Percentiles rank a stretch among this genome's conserved stretches.
These are phyloP conservation scores for Oxyruncus cristatus DNA, from an alignment of 2,113 vertebrate genomes.

Conservation along the genomic window DNA sequence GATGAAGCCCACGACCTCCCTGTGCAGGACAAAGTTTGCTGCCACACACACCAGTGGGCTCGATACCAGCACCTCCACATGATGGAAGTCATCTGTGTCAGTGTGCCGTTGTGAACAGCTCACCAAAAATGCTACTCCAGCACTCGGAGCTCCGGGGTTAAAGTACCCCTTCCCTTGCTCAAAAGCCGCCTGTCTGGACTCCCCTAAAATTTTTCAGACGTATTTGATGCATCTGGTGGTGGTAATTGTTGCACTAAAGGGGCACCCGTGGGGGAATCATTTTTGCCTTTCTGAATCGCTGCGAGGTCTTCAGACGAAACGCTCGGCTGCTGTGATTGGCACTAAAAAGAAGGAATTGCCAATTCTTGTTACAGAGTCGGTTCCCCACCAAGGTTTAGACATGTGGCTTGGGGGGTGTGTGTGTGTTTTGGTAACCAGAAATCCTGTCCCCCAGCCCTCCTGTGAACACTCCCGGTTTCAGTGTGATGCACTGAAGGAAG, in stretches of 20 bases:
- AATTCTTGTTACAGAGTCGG: not conserved
- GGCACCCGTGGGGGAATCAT: not conserved
- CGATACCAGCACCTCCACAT: fast-evolving
- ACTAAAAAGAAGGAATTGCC: slow-evolving; percentile 33
- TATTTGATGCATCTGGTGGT: slow-evolving; percentile 23
- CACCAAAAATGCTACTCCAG: not conserved
- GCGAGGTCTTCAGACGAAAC: slow-evolving; percentile 20
- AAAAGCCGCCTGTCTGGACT: not conserved
- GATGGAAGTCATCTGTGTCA: not conserved
- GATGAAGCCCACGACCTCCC: not conserved
- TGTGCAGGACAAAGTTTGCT: not conserved
- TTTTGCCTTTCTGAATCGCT: slow-evolving; percentile 40
- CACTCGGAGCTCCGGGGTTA: not conserved
- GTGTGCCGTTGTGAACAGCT: not conserved
- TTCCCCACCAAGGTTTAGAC: not conserved
- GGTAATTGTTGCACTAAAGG: slow-evolving; percentile 52
- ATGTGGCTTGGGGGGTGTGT: not conserved
- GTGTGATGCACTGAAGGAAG: not conserved
- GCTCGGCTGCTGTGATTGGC: not conserved
- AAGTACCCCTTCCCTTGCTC: not conserved
- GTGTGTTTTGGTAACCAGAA: not conserved
- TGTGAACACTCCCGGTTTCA: not conserved
- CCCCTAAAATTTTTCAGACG: not conserved
- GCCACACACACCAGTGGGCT: too few relatives aligned
- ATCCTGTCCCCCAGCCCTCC: not conserved